Conservation (phyloP, 92 coral and sea anemone genomes). For the Porites cylindrica region DNA sequence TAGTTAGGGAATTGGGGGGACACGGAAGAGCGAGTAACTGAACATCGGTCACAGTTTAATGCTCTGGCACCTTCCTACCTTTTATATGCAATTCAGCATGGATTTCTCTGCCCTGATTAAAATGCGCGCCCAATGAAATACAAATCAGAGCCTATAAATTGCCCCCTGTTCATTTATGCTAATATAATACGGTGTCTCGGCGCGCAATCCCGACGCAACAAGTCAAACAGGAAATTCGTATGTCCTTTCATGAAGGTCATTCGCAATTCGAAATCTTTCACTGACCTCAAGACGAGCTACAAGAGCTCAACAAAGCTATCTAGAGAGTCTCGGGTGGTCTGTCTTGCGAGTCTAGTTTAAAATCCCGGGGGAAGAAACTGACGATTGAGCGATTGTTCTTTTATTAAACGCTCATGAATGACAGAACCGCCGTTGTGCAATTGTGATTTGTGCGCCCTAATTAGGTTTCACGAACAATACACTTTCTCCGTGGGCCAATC, state of each 20-base stretch:
- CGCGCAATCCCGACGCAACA: constrained; percentile 32
- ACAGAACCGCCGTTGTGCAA: constrained; percentile 32
- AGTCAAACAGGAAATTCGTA: constrained; percentile 38
- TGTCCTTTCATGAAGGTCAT: neutral
- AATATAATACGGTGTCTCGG: neutral
- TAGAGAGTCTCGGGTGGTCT: constrained; percentile 2
- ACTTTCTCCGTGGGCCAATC: constrained; percentile 40
- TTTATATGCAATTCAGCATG: neutral
- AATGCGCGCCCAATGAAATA: constrained; percentile 4
- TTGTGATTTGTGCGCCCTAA: constrained; percentile 28
- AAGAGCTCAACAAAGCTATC: neutral
- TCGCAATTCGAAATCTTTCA: neutral
- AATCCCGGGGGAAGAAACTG: constrained; percentile 43
- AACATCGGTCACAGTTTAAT: constrained; percentile 69
- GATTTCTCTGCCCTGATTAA: constrained; percentile 1
- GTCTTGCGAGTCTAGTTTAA: neutral
- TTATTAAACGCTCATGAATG: constrained; percentile 31
- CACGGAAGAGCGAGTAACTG: constrained; percentile 41
- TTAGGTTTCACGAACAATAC: constrained; percentile 41
- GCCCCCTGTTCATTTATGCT: constrained; percentile 20
- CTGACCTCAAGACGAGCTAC: neutral
- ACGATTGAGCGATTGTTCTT: constrained; percentile 17
- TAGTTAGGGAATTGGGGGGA: constrained; percentile 18
- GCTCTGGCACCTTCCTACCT: constrained; percentile 16
- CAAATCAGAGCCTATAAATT: constrained; percentile 19